phyloP scores from a whole-genome alignment of 2,113 vertebrate genomes.

The Urocolius indicus region DNA sequence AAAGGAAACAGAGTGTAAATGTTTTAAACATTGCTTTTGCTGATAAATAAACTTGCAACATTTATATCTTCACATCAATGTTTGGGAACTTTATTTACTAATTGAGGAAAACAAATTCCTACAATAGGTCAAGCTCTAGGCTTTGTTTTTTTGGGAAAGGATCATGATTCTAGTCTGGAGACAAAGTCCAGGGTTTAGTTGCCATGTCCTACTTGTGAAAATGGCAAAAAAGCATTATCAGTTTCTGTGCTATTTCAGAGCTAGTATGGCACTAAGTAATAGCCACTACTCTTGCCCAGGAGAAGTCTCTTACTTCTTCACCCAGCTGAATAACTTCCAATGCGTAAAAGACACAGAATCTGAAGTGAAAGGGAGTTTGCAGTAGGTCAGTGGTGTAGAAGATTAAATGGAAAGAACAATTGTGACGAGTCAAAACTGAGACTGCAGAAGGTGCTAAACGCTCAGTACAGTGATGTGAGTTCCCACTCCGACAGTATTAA shows the following conservation, averaged over 20 bases:
- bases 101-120: neutral
- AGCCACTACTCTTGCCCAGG: neutral
- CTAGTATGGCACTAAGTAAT: no score
- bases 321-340: neutral
- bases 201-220: neutral
- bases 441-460: no score
- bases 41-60: neutral
- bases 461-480: neutral
- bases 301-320: neutral
- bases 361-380: neutral
- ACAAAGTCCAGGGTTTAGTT: neutral
- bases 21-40: neutral
- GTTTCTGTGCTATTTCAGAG: neutral
- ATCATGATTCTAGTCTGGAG: neutral
- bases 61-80: neutral
- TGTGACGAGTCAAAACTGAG: neutral
- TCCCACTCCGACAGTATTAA: neutral
- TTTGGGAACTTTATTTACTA: neutral
- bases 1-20: neutral
- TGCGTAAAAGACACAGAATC: rapidly evolving
- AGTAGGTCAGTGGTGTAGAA: neutral
- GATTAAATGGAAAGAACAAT: neutral
- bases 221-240: rapidly evolving
- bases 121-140: neutral
- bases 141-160: neutral